Evolutionary conservation across 2,113 vertebrate genomes (phyloP), one percentile per base, ranked within the genome.

Genomic region (Saiga tatarica): DNA sequence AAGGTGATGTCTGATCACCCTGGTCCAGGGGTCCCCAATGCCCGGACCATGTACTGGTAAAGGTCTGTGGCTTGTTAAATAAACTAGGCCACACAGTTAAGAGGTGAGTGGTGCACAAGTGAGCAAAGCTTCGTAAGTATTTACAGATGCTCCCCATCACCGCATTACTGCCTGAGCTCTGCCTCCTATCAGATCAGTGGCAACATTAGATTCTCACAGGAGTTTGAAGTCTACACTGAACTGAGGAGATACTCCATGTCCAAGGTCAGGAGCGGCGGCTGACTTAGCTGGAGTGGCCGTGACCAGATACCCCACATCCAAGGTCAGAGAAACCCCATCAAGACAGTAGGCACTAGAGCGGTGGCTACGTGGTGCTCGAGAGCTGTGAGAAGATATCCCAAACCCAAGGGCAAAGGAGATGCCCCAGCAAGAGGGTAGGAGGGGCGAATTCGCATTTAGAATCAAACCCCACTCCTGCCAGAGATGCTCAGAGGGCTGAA

Each of bases 281-380:
- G n/a, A 19, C 64, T 36, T 67, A 4, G 4, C n/a, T 67, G n/a
- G 8, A 67, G n/a, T 0, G 7, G n/a, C n/a, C 19, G 0, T 36
- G n/a, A 71, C 9, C 9, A 21, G 64, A 36, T 71, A 71, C n/a
- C n/a, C 9, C n/a, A 21, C 4, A 36, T 21, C n/a, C 64, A 71
- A 71, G 64, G 9, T 71, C 64, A 71, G 64, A 71, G 64, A 71
- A 36, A 71, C n/a, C n/a, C 17, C 33, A 36, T 9, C 64, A 71
- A 71, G 64, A 36, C 1, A 21, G 8, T 2, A 36, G n/a, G 64
- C 0, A 2, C 17, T 36, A 9, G 17, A 71, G n/a, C 0, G 0
- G 64, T 2, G 4, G 64, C 64, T 71, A 36, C 4, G 0, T 71
- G 64, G 64, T 0, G 1, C n/a, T 71, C 4, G 9, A 71, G 64